These are phyloP conservation scores for Apis cerana DNA, from an alignment of 1,140 invertebrate genomes.

Conservation along the genomic window DNA sequence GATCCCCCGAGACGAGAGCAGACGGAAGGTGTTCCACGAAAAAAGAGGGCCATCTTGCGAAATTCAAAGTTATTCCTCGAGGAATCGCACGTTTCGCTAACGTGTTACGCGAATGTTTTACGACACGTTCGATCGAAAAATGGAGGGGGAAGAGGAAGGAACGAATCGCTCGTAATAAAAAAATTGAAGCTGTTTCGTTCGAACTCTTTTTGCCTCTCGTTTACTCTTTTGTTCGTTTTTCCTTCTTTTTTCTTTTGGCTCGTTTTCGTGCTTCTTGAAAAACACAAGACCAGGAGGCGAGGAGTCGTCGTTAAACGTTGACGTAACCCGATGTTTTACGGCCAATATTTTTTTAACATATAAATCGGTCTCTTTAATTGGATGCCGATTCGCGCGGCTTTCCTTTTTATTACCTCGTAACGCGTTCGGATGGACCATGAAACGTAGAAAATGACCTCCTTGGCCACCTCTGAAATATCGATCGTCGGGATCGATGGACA, in stretches of 20 bases:
- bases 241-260: neutral
- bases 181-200: constrained; percentile 25
- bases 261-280: neutral
- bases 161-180: constrained; percentile 30
- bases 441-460: neutral
- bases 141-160: constrained; percentile 7
- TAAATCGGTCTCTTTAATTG: constrained; percentile 54
- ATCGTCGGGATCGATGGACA: neutral
- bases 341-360: constrained; percentile 49
- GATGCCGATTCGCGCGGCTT: constrained; percentile 45
- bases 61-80: constrained; percentile 21
- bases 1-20: constrained; percentile 1
- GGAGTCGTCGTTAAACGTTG: constrained; percentile 48
- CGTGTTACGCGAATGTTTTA: constrained; percentile 36
- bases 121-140: neutral
- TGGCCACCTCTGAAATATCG: constrained; percentile 11
- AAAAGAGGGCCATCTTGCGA: constrained; percentile 16
- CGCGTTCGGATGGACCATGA: neutral
- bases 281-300: neutral
- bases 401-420: constrained; percentile 48
- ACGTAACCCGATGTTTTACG: constrained; percentile 56
- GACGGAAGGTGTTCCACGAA: neutral
- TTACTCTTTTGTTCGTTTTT: constrained; percentile 19
- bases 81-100: neutral
- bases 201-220: neutral